These are phyloP conservation scores for Cricetomys ansorgei DNA, from an alignment of 2,113 vertebrate species.

Conservation along the genomic window DNA sequence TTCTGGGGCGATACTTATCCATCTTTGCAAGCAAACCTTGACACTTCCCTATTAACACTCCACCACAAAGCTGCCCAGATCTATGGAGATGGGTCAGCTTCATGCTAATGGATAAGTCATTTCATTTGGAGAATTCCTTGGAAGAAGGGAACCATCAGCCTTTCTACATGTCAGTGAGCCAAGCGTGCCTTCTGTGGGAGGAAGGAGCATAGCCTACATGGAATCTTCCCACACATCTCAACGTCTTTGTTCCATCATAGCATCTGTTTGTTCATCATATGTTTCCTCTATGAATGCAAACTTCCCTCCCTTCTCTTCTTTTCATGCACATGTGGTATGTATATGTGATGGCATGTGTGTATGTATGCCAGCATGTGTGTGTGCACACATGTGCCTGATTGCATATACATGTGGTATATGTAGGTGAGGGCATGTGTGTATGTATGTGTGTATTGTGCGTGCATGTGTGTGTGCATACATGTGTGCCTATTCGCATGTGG, in stretches of 20 bases:
- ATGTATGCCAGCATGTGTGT: not conserved
- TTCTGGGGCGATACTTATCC: slow-evolving; percentile 14
- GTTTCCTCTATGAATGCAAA: not conserved
- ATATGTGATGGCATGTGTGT: not conserved
- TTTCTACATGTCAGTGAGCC: not conserved
- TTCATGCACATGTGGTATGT: not conserved
- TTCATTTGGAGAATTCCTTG: slow-evolving; percentile 33
- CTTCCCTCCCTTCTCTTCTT: not conserved
- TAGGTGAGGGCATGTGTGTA: not conserved
- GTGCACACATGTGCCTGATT: too few species aligned
- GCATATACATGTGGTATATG: too few species aligned
- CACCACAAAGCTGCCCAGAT: not conserved
- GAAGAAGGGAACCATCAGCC: not conserved
- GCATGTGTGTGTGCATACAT: not conserved
- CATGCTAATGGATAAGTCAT: not conserved
- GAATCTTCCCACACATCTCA: not conserved
- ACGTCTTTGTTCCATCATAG: not conserved
- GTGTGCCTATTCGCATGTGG: not conserved
- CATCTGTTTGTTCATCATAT: not conserved
- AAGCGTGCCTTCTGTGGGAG: not conserved
- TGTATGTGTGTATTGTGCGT: not conserved
- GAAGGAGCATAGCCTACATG: not conserved
- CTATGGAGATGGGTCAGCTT: slow-evolving; percentile 29
- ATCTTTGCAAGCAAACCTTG: not conserved
- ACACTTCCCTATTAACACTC: not conserved